Evolutionary conservation across 2,113 vertebrate species (phyloP).

Genomic region (Ceratotherium simum): DNA sequence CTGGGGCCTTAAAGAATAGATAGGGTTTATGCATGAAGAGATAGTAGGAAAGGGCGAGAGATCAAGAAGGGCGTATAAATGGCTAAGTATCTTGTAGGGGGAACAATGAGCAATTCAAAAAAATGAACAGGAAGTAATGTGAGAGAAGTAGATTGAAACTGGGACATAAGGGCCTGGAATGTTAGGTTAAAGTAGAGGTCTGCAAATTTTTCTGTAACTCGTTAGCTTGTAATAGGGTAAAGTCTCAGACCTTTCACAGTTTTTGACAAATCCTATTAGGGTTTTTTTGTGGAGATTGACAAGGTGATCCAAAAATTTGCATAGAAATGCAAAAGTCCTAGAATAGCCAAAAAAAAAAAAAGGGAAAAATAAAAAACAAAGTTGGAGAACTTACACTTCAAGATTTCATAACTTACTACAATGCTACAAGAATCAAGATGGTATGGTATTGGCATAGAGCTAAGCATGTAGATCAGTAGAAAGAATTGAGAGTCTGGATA

Average conservation of each 20-base stretch:
- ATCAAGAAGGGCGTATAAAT: background rate
- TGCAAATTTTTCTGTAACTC: background rate
- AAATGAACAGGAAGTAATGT: background rate
- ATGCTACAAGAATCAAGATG: background rate
- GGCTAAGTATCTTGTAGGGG: background rate
- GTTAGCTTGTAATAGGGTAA: background rate
- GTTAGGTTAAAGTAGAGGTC: background rate
- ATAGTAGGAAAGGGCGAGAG: background rate
- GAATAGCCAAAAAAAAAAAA: background rate
- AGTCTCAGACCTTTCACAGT: background rate
- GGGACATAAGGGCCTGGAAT: background rate
- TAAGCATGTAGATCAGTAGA: background rate
- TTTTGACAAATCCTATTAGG: background rate
- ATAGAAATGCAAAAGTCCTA: background rate
- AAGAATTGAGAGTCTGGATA: background rate
- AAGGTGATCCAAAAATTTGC: background rate
- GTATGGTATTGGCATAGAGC: background rate
- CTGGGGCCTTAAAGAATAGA: background rate
- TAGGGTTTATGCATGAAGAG: background rate
- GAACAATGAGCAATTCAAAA: background rate
- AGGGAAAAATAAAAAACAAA: background rate
- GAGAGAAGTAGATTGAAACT: background rate
- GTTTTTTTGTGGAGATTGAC: background rate
- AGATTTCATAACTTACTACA: conserved; percentile 22
- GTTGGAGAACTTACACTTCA: background rate